A percentile compares a stretch with the other conserved stretches of the same genome.
phyloP scores from a whole-genome alignment of 2,888 invertebrate species.

The Hemithea aestivaria region DNA sequence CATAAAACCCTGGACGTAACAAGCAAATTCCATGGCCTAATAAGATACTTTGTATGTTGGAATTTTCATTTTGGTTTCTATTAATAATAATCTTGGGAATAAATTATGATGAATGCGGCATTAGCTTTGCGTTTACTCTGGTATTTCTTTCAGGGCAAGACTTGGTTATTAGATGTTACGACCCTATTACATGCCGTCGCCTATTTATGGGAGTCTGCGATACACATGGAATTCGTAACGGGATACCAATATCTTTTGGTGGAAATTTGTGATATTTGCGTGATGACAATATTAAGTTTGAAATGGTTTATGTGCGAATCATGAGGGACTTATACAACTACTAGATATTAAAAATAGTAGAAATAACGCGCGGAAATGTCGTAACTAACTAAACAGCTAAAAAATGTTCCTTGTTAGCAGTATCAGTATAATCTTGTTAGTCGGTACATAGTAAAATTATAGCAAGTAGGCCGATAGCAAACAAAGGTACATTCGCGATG shows the following conservation, averaged over 20 bases:
- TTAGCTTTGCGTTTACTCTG: conserved; percentile 23
- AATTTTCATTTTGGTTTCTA: conserved; percentile 16
- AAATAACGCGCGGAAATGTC: no score
- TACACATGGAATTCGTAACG: conserved; percentile 24
- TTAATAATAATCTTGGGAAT: conserved; percentile 24
- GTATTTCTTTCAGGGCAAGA: conserved; percentile 26
- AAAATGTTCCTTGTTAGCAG: no score
- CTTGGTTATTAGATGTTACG: conserved; percentile 28
- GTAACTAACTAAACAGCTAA: no score
- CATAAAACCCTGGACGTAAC: not conserved
- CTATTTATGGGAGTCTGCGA: conserved; percentile 22
- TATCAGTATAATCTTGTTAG: no score
- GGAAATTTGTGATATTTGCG: conserved; percentile 14
- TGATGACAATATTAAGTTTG: conserved; percentile 12
- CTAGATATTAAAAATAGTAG: no score
- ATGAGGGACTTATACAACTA: no score
- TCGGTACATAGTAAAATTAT: no score
- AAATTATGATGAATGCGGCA: conserved; percentile 29
- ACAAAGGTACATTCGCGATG: no score
- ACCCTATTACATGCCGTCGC: conserved; percentile 25
- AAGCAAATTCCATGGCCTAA: conserved; percentile 4
- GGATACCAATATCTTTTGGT: conserved; percentile 18
- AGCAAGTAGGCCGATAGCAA: no score
- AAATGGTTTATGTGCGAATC: conserved; percentile 1
- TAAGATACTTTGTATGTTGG: conserved; percentile 1